Conservation (phyloP, 2,888 invertebrate species). For the Mimas tiliae region DNA sequence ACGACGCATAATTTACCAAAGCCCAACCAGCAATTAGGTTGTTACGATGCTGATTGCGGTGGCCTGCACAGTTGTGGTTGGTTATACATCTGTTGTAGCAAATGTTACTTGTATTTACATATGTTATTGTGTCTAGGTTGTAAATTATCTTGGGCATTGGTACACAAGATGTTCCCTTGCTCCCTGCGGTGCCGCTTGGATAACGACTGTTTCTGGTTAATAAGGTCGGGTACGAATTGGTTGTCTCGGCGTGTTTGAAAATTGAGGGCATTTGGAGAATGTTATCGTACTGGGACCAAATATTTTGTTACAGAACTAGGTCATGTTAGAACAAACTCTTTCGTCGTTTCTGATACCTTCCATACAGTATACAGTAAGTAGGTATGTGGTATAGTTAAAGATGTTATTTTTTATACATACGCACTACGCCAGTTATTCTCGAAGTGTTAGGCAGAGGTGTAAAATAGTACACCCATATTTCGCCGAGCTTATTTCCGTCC, state of each 20-base stretch:
- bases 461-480: too few species aligned
- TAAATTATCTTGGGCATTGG: conserved; percentile 6
- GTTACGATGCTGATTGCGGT: conserved; percentile 27
- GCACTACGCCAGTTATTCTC: too few species aligned
- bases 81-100: conserved; percentile 10
- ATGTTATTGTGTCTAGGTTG: conserved; percentile 8
- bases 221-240: not conserved
- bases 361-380: too few species aligned
- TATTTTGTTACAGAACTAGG: too few species aligned
- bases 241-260: not conserved
- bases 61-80: conserved; percentile 20
- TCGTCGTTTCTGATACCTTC: too few species aligned
- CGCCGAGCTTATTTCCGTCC: too few species aligned
- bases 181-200: not conserved
- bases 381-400: too few species aligned
- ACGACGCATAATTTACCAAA: conserved; percentile 30
- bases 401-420: too few species aligned
- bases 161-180: not conserved
- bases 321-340: too few species aligned
- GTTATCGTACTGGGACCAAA: too few species aligned
- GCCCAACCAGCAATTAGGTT: conserved; percentile 29
- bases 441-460: too few species aligned
- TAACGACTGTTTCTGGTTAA: not conserved
- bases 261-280: not conserved
- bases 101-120: conserved; percentile 12